A percentile compares a stretch with the other conserved stretches of the same genome.
Evolutionary conservation across 2,113 vertebrate genomes (phyloP).

Genomic region (Tautogolabrus adspersus): DNA sequence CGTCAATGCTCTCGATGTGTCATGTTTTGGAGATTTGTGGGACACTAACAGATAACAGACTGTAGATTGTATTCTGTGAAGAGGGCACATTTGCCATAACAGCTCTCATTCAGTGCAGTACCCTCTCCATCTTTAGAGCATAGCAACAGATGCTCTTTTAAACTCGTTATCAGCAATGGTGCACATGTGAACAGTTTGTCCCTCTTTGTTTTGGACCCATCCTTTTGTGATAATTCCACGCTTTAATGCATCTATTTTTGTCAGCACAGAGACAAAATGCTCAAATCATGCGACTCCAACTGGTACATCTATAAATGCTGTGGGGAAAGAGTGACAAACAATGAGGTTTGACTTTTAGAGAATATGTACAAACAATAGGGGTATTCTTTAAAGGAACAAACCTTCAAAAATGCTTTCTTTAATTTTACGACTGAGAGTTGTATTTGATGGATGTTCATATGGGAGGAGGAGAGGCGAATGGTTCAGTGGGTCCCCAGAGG

Average conservation of each 20-base stretch:
- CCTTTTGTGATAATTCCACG: constrained; percentile 16
- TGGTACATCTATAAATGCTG: constrained; percentile 2
- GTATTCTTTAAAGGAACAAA: neutral
- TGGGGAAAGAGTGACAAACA: neutral
- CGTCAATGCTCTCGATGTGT: constrained; percentile 7
- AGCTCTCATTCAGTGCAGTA: constrained; percentile 70
- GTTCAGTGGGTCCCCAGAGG: neutral
- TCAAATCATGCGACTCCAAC: constrained; percentile 24
- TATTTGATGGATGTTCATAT: neutral
- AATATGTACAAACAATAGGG: neutral
- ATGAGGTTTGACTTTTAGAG: neutral
- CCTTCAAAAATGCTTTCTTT: neutral
- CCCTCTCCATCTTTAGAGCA: constrained; percentile 69
- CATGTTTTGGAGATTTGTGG: constrained; percentile 31
- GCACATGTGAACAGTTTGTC: constrained; percentile 55
- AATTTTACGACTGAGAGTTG: neutral
- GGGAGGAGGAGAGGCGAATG: neutral
- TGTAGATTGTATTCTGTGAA: constrained; percentile 59
- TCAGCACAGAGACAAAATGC: constrained; percentile 15
- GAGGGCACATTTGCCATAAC: constrained; percentile 59
- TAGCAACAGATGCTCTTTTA: constrained; percentile 72
- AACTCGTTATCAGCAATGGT: constrained; percentile 69
- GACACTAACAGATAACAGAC: constrained; percentile 35
- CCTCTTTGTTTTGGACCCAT: constrained; percentile 53
- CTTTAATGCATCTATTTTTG: constrained; percentile 49